Evolutionary conservation across 1,140 invertebrate genomes (phyloP).

Genomic region (Leptoteleia sp.): DNA sequence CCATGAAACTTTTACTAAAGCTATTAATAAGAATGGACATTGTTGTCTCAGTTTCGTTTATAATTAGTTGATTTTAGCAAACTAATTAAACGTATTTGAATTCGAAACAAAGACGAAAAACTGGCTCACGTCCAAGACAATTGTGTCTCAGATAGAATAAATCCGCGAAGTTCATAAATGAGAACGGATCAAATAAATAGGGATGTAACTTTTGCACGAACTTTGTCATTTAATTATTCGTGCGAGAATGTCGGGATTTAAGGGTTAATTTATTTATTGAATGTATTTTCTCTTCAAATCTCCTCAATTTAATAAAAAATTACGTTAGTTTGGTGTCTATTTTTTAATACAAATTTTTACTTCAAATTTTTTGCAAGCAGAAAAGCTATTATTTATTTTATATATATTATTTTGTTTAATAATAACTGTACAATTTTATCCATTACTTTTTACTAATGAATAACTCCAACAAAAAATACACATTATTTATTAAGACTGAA

Average conservation of each 20-base stretch:
- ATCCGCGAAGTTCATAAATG: constrained; percentile 53
- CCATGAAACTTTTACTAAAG: too few relatives aligned
- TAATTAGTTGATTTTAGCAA: constrained; percentile 42
- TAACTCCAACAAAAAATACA: constrained; percentile 28
- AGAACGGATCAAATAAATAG: constrained; percentile 56
- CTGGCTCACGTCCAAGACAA: constrained; percentile 70
- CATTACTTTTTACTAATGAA: constrained; percentile 6
- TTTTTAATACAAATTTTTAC: background rate
- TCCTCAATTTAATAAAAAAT: constrained; percentile 8
- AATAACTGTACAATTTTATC: too few relatives aligned
- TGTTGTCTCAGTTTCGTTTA: constrained; percentile 42
- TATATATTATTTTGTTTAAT: constrained; percentile 38
- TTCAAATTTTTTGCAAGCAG: background rate
- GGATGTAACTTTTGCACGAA: constrained; percentile 50
- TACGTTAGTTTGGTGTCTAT: background rate
- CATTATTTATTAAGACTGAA: constrained; percentile 75
- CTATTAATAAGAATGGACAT: constrained; percentile 38
- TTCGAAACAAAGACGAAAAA: constrained; percentile 54
- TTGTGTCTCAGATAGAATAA: constrained; percentile 55
- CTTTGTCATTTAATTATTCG: constrained; percentile 46
- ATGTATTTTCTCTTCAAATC: background rate
- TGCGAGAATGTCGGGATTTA: constrained; percentile 12
- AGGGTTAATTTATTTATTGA: constrained; percentile 34
- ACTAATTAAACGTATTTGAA: constrained; percentile 46
- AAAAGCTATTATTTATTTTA: constrained; percentile 30